Conservation (phyloP, 2,888 invertebrate species). For the Rhagium mordax region DNA sequence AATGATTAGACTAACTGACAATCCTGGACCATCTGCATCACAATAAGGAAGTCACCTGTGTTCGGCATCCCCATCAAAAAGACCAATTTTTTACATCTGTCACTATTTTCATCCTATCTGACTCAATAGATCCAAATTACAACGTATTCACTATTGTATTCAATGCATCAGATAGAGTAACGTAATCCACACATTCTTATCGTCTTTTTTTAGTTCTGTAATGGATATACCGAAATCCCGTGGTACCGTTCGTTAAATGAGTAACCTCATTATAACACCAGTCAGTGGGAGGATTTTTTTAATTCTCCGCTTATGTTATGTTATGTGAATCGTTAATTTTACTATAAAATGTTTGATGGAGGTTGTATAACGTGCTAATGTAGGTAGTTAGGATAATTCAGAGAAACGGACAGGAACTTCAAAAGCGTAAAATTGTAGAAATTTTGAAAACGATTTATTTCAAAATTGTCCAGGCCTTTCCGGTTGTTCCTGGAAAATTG, state of each 20-base stretch:
- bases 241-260: not conserved
- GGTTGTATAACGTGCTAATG: no score
- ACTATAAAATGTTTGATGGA: no score
- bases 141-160: constrained; percentile 50
- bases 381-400: no score
- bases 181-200: constrained; percentile 40
- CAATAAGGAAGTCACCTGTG: constrained; percentile 61
- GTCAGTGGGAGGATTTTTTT: not conserved
- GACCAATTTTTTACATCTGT: constrained; percentile 58
- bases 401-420: no score
- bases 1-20: constrained; percentile 63
- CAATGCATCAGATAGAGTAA: constrained; percentile 48
- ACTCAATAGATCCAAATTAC: constrained; percentile 52
- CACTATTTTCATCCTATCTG: constrained; percentile 53
- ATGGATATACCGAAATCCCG: constrained; percentile 6
- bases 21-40: constrained; percentile 61
- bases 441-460: no score
- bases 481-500: no score
- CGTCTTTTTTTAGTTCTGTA: constrained; percentile 34
- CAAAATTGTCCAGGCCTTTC: no score
- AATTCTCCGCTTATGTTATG: not conserved
- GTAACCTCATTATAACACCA: not conserved
- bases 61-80: constrained; percentile 45
- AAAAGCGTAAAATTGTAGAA: no score
- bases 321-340: no score